Conservation (phyloP, 2,888 invertebrate species). For the Hypomecis punctinalis region DNA sequence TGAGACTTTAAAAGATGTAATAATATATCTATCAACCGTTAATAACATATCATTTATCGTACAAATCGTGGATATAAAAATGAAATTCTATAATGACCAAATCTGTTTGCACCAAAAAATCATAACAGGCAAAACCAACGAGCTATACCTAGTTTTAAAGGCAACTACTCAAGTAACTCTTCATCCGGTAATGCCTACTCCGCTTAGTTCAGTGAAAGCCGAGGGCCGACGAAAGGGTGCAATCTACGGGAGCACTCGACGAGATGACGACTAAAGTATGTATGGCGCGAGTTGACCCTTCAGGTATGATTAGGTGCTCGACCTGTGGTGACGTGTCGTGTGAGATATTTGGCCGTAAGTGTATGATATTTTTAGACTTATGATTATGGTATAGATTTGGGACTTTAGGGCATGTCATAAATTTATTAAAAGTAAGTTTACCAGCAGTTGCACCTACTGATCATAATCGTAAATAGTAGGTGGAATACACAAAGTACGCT, state of each 20-base stretch:
- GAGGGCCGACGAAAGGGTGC: slow-evolving; percentile 37
- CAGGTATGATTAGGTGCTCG: slow-evolving; percentile 25
- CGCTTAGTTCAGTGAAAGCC: slow-evolving; percentile 32
- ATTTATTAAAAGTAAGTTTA: too few relatives aligned
- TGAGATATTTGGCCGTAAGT: slow-evolving; percentile 3
- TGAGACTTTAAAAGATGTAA: too few relatives aligned
- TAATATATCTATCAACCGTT: too few relatives aligned
- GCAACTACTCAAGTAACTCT: neutral
- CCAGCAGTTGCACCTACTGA: too few relatives aligned
- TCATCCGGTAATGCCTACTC: slow-evolving; percentile 29
- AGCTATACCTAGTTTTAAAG: neutral
- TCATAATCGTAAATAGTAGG: too few relatives aligned
- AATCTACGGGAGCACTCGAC: slow-evolving; percentile 41
- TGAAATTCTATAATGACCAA: neutral
- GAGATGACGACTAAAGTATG: slow-evolving; percentile 37
- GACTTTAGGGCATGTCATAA: too few relatives aligned
- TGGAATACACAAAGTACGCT: too few relatives aligned
- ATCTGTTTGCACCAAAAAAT: neutral
- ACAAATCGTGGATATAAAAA: too few relatives aligned
- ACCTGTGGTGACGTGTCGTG: slow-evolving; percentile 12
- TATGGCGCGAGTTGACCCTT: slow-evolving; percentile 22
- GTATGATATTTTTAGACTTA: slow-evolving; percentile 11
- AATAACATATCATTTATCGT: too few relatives aligned
- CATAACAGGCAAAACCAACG: neutral
- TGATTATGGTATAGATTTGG: too few relatives aligned